Conservation (phyloP, 2,888 invertebrate species). For the Selenia dentaria region DNA sequence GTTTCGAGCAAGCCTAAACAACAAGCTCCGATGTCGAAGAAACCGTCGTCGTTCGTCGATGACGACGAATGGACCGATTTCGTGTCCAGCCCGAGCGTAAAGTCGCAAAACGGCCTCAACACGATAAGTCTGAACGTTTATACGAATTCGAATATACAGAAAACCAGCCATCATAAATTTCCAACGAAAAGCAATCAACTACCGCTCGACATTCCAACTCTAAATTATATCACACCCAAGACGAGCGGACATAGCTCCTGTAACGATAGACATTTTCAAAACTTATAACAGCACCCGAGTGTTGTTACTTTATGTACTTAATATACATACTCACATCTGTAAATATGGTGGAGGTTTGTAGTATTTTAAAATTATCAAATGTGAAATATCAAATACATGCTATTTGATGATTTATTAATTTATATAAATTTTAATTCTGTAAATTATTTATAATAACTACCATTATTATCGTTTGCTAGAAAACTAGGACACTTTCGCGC, state of each 20-base stretch:
- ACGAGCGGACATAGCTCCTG: conserved; percentile 59
- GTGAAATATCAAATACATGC: too few relatives aligned
- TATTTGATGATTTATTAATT: conserved; percentile 25
- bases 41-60: conserved; percentile 55
- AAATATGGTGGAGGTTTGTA: conserved; percentile 32
- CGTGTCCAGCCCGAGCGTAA: conserved; percentile 72
- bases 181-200: conserved; percentile 56
- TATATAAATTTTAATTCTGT: conserved; percentile 19
- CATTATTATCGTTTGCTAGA: conserved; percentile 19
- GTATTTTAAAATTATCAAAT: conserved; percentile 25
- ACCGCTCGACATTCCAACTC: conserved; percentile 67
- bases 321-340: conserved; percentile 37
- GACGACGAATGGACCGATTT: conserved; percentile 82
- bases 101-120: conserved; percentile 72
- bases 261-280: conserved; percentile 77
- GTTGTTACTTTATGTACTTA: conserved; percentile 57
- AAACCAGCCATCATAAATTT: conserved; percentile 52
- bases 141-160: conserved; percentile 69
- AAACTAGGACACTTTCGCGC: conserved; percentile 23
- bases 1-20: conserved; percentile 78
- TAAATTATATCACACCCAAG: conserved; percentile 79
- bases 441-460: conserved; percentile 10
- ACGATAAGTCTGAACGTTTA: conserved; percentile 78
- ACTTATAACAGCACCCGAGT: conserved; percentile 72
- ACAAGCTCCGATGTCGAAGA: conserved; percentile 46